Evolutionary conservation across 2,888 invertebrate genomes (phyloP), one percentile per base, ranked within the genome.

Genomic region (Alloscopus bannaensis): DNA sequence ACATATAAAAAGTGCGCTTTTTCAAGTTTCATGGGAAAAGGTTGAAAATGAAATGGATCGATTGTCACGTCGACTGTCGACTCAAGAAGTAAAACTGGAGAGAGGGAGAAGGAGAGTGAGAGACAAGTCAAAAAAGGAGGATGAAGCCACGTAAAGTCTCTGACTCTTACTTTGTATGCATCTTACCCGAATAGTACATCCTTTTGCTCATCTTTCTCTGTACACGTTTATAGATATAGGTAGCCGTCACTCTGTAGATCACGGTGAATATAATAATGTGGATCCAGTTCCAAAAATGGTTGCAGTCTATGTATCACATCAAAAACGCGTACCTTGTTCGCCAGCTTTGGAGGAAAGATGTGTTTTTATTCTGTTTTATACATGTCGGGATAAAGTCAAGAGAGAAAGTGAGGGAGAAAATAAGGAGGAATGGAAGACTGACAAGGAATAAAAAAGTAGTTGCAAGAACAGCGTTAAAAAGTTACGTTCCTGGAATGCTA

Each of bases 21-120:
- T 62, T 40, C 55, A 55, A 62, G 22, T 59, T 72, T 52, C 72
- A 64, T 50, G 72, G 55, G 62, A 72, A 64, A 36, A 64, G 52
- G 62, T 64, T 62, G 60, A 60, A 71, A 64, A 62, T 52, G 64
- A 72, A 72, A 64, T 64, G 72, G 64, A 72, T 72, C 72, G 72
- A 72, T 72, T 72, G 64, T 72, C 72, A 64, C 64, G 52, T 72
- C 40, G 64, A 72, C 72, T 50, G 72, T 71, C 60, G 59, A 59
- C 28, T 28, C 31, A 42, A 68, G 65, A 64, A 45, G 18, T 18
- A 59, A 4, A 29, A 45, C 45, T 45, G 45, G 45, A 6, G 13
- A 36, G 36, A 8, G 36, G 13, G 36, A 36, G 36, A 20, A 24
- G 24, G 55, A 55, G n/a, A n/a, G n/a, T n/a, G n/a, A n/a, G n/a